phyloP scores from a whole-genome alignment of 1,140 invertebrate genomes.

The Physella acuta region DNA sequence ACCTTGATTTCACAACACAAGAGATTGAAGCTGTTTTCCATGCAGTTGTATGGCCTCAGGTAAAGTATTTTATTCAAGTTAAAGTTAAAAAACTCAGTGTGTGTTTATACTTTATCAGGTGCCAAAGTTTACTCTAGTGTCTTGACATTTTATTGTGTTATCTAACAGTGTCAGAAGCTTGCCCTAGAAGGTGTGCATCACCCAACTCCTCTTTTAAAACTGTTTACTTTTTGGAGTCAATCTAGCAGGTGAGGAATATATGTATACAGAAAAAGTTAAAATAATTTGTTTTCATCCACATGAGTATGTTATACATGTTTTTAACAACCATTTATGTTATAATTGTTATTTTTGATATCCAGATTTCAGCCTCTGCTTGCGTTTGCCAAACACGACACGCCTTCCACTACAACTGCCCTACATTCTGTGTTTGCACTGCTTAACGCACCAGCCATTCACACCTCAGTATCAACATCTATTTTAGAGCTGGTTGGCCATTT shows the following conservation, averaged over 20 bases:
- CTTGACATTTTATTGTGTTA: background rate
- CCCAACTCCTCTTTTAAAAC: conserved; percentile 78
- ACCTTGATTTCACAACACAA: conserved; percentile 71
- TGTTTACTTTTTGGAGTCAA: conserved; percentile 73
- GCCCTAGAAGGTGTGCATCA: conserved; percentile 79
- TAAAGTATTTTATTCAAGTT: conserved; percentile 56
- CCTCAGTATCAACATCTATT: conserved; percentile 71
- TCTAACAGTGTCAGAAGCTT: conserved; percentile 58
- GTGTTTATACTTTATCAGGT: no score
- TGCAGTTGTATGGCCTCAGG: conserved; percentile 78
- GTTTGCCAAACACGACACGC: conserved; percentile 59
- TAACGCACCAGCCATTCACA: conserved; percentile 66
- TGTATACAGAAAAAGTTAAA: no score
- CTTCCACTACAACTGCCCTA: conserved; percentile 62
- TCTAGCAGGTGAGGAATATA: conserved; percentile 13
- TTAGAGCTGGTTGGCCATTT: conserved; percentile 80
- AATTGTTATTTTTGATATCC: no score
- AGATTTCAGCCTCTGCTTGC: conserved; percentile 74
- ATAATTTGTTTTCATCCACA: no score
- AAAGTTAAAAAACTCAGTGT: background rate
- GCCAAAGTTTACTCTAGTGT: no score
- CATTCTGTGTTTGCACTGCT: conserved; percentile 73
- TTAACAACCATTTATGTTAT: no score
- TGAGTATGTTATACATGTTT: no score
- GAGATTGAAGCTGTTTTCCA: conserved; percentile 78